These are phyloP conservation scores for Formica selysi DNA, from an alignment of 1,140 invertebrate species.

Conservation along the genomic window DNA sequence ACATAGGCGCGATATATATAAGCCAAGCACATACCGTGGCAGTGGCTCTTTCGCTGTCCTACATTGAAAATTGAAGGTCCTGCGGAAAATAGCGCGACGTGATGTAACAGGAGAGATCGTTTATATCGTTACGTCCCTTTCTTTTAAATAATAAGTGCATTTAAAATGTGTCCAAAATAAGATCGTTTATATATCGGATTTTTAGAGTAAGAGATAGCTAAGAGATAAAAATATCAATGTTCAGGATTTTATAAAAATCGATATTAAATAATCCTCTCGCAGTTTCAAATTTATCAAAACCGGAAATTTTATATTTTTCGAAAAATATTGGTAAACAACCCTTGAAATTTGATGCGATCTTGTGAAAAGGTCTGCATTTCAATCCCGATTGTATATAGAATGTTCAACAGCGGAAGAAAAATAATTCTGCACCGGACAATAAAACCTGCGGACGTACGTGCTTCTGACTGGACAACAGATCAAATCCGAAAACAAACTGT, in stretches of 20 bases:
- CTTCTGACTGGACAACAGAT: conserved; percentile 63
- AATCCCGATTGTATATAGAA: neutral
- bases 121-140: neutral
- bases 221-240: neutral
- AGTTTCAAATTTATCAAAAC: neutral
- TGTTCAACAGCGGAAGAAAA: conserved; percentile 22
- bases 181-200: neutral
- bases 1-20: conserved; percentile 58
- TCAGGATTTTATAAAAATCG: neutral
- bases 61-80: conserved; percentile 67
- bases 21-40: neutral
- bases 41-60: conserved; percentile 50
- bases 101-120: conserved; percentile 27
- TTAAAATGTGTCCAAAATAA: neutral
- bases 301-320: neutral
- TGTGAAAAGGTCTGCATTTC: conserved; percentile 29
- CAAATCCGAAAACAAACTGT: conserved; percentile 70
- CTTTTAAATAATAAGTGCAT: neutral
- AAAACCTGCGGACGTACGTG: conserved; percentile 49
- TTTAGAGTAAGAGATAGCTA: neutral
- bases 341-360: conserved; percentile 1
- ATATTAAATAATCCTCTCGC: neutral
- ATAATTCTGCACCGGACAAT: conserved; percentile 42
- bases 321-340: neutral
- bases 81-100: conserved; percentile 54